Conservation (phyloP, 1,140 invertebrate species). For the Leptoteleia sp. region DNA sequence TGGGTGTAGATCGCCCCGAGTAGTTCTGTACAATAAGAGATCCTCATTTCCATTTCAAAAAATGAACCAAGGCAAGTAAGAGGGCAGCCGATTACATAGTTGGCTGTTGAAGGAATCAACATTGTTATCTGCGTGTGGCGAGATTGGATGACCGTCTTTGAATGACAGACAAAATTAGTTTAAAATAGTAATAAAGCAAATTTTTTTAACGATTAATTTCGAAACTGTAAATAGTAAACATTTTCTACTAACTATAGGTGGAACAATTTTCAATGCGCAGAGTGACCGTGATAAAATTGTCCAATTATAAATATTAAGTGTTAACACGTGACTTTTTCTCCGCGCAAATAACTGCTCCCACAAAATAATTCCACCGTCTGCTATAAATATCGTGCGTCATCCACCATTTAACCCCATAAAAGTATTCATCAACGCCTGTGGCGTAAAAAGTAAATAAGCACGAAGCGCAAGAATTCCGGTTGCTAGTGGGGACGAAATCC, state of each 20-base stretch:
- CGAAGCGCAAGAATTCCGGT: constrained; percentile 10
- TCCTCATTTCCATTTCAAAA: constrained; percentile 48
- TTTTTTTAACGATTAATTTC: too few species aligned
- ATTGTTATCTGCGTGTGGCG: constrained; percentile 8
- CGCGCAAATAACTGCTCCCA: not conserved
- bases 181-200: too few species aligned
- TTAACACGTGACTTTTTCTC: not conserved
- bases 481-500: constrained; percentile 7
- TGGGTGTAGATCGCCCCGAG: constrained; percentile 33
- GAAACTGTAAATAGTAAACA: too few species aligned
- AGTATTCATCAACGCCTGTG: constrained; percentile 30
- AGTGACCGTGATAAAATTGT: too few species aligned
- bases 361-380: constrained; percentile 10
- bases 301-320: too few species aligned
- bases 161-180: too few species aligned
- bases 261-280: too few species aligned
- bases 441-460: constrained; percentile 34
- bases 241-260: too few species aligned
- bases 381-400: constrained; percentile 26
- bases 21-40: constrained; percentile 28
- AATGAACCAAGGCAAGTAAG: constrained; percentile 15
- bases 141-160: too few species aligned
- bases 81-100: constrained; percentile 21
- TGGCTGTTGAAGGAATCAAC: constrained; percentile 8
- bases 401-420: constrained; percentile 40